Evolutionary conservation across 23 tunicate genomes (phyloP).

Genomic region (Halocynthia roretzi): DNA sequence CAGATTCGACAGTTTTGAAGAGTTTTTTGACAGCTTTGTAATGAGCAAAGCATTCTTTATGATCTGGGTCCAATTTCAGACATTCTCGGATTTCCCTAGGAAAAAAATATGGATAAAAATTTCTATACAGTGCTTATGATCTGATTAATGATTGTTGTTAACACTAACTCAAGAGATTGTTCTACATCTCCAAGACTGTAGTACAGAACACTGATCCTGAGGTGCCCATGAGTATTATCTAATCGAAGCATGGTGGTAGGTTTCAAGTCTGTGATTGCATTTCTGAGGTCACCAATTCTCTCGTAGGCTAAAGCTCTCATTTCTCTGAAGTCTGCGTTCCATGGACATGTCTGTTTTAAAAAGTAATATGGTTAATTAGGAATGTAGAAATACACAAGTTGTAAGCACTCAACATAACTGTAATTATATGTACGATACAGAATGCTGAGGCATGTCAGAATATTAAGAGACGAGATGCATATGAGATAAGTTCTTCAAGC

Average conservation of each 20-base stretch:
- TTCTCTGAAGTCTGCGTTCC: slow-evolving; percentile 90
- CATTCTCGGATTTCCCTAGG: slow-evolving; percentile 91
- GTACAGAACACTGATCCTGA: slow-evolving; percentile 71
- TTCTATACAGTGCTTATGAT: background rate
- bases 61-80: slow-evolving; percentile 94
- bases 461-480: too few relatives aligned
- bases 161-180: slow-evolving; percentile 78
- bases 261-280: slow-evolving; percentile 79
- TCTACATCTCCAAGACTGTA: slow-evolving; percentile 85
- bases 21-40: slow-evolving; percentile 91
- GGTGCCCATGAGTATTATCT: slow-evolving; percentile 84
- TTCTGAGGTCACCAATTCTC: slow-evolving; percentile 60
- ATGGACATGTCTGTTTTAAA: slow-evolving; percentile 63
- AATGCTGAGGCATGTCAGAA: background rate
- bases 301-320: slow-evolving; percentile 76
- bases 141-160: background rate
- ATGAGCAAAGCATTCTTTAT: slow-evolving; percentile 81
- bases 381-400: background rate
- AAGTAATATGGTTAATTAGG: background rate
- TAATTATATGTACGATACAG: background rate
- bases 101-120: background rate
- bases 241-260: slow-evolving; percentile 75
- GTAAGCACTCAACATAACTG: background rate
- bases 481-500: too few relatives aligned
- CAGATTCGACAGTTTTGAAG: slow-evolving; percentile 73